Conservation (phyloP, 2,888 invertebrate species). For the Chymomyza fuscimana region DNA sequence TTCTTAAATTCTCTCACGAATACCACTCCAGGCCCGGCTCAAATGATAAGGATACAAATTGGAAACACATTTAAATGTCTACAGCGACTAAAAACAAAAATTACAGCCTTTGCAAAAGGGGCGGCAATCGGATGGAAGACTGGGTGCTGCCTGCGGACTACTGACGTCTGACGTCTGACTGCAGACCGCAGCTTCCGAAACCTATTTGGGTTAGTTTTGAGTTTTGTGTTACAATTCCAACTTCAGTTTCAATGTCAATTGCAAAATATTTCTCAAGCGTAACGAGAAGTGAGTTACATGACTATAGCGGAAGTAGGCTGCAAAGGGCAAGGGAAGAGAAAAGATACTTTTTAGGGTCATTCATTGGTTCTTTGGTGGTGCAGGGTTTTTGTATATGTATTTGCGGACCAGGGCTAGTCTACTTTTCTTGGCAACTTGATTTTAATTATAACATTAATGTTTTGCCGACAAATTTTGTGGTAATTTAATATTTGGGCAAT, state of each 20-base stretch:
- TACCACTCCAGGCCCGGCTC: slow-evolving; percentile 55
- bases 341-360: slow-evolving; percentile 35
- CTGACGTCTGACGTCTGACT: slow-evolving; percentile 39
- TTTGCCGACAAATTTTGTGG: slow-evolving; percentile 71
- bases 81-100: slow-evolving; percentile 44
- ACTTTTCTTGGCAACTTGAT: slow-evolving; percentile 59
- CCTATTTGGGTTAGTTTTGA: slow-evolving; percentile 74
- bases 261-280: slow-evolving; percentile 68
- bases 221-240: slow-evolving; percentile 67
- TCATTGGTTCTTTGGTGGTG: slow-evolving; percentile 28
- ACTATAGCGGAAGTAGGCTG: slow-evolving; percentile 55
- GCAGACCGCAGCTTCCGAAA: slow-evolving; percentile 78
- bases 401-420: background rate
- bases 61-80: slow-evolving; percentile 69
- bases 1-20: slow-evolving; percentile 73
- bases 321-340: background rate
- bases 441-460: slow-evolving; percentile 72
- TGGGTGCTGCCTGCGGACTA: slow-evolving; percentile 29
- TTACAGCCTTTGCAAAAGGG: background rate
- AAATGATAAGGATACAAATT: slow-evolving; percentile 71
- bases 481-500: slow-evolving; percentile 67
- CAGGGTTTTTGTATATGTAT: background rate
- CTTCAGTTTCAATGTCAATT: slow-evolving; percentile 74
- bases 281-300: slow-evolving; percentile 73
- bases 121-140: background rate